Base-by-base conservation (phyloP, 2,888 invertebrate genomes). In the Acanthosepion pharaonis region DNA sequence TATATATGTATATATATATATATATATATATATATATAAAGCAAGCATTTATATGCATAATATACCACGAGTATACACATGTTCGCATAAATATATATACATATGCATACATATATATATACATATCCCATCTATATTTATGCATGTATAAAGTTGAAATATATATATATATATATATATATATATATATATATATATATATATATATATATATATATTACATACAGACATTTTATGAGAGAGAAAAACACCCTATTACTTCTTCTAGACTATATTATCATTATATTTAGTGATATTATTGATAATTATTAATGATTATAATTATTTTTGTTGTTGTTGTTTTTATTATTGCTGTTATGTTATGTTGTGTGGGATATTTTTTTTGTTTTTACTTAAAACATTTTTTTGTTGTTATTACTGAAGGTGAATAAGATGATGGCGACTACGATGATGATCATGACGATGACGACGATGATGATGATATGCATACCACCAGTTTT, bases 121-220 rank as follows among this genome's bases (percentile, higher is more conserved):
- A 51, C 53, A 92, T 92, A 49, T 59, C 25, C 59, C 20, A 59
- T 20, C 59, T 59, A 59, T 93, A 93, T 93, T 51, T 49, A 93
- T 93, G 49, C 53, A 93, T 93, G 53, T 51, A 51, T 93, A 5
- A 42, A 49, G 15, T 9, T 51, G 18, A 42, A n/a, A 91, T 91
- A 91, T 91, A 91, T 91, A 91, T 91, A 91, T 91, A 33, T 91
- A 91, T 91, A 91, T 91, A 91, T 91, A 91, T 91, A 91, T 91
- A 91, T 91, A 91, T 42, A 91, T 48, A 33, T 48, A 48, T 91
- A 91, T 91, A 91, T 91, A 91, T 91, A 33, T 33, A 91, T 48
- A 91, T 92, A 53, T 49, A 49, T 92, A 53, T 51, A 53, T 51
- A 53, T 51, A 53, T 92, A 53, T 92, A 48, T 49, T 48, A n/a